phyloP scores from a whole-genome alignment of 2,888 invertebrate species.

The Polylopha cassiicola region DNA sequence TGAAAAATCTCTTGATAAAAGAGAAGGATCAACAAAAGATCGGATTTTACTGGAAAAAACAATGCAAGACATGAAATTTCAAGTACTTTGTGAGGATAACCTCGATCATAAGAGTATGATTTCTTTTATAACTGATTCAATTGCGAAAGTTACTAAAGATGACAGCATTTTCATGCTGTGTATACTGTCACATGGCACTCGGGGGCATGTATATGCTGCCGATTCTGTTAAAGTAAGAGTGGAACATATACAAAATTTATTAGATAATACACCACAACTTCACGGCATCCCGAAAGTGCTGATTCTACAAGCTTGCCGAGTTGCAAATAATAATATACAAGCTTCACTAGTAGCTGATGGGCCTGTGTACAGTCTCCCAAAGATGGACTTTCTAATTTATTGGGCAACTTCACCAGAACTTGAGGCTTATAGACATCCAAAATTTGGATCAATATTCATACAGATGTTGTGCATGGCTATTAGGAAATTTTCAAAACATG shows the following conservation, averaged over 20 bases:
- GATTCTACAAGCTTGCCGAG: slow-evolving; percentile 66
- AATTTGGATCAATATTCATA: slow-evolving; percentile 61
- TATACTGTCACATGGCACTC: slow-evolving; percentile 65
- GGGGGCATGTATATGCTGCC: slow-evolving; percentile 60
- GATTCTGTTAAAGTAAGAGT: slow-evolving; percentile 62
- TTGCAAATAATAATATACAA: slow-evolving; percentile 36
- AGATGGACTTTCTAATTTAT: slow-evolving; percentile 57
- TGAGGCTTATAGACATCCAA: slow-evolving; percentile 56
- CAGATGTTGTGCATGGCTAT: slow-evolving; percentile 52
- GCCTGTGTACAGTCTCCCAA: slow-evolving; percentile 41
- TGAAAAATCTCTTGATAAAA: slow-evolving; percentile 35
- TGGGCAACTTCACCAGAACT: slow-evolving; percentile 67
- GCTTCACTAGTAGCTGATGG: slow-evolving; percentile 48
- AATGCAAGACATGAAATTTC: too few relatives aligned
- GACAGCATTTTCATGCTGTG: slow-evolving; percentile 67
- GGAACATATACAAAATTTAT: slow-evolving; percentile 54
- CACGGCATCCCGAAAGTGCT: slow-evolving; percentile 58
- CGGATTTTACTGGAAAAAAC: slow-evolving; percentile 45
- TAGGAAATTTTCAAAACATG: slow-evolving; percentile 36
- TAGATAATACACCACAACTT: slow-evolving; percentile 47
- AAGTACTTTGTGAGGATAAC: slow-evolving; percentile 45
- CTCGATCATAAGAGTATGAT: slow-evolving; percentile 49
- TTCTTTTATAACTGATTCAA: slow-evolving; percentile 45
- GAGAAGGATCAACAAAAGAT: slow-evolving; percentile 54
- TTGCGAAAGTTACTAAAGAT: slow-evolving; percentile 42